Percentiles rank a stretch among this genome's conserved stretches.
phyloP scores from a whole-genome alignment of 1,140 invertebrate genomes.

The Lethrus apterus region DNA sequence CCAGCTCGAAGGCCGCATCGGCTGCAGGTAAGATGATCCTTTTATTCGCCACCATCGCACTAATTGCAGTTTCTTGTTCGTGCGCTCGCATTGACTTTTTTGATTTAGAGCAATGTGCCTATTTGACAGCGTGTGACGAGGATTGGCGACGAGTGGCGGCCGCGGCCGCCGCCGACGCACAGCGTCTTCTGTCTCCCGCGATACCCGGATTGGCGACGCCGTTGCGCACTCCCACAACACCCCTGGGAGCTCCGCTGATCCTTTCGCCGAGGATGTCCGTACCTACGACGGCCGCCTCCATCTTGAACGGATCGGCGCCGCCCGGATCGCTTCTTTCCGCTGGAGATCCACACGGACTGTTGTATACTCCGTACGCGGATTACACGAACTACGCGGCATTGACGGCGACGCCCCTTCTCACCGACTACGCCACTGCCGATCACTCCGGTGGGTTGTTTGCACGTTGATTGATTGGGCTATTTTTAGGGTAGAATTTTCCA shows the following conservation, averaged over 20 bases:
- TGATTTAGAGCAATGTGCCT: too few species aligned
- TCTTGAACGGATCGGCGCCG: constrained; percentile 65
- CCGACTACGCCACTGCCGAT: constrained; percentile 77
- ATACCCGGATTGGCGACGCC: constrained; percentile 54
- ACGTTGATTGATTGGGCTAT: too few species aligned
- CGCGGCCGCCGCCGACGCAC: constrained; percentile 62
- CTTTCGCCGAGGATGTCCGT: constrained; percentile 78
- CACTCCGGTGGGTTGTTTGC: constrained; percentile 94
- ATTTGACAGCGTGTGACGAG: constrained; percentile 57
- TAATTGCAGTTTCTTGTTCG: too few species aligned
- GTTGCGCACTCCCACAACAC: constrained; percentile 59
- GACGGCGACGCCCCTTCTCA: constrained; percentile 69
- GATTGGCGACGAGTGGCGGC: constrained; percentile 70
- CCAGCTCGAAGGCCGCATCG: constrained; percentile 75
- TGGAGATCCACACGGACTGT: constrained; percentile 54
- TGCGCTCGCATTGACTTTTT: too few species aligned
- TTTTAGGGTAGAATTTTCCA: too few species aligned
- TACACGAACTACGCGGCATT: constrained; percentile 84
- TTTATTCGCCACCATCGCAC: background rate
- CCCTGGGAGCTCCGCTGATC: constrained; percentile 77
- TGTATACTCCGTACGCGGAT: constrained; percentile 73
- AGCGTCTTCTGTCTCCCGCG: constrained; percentile 61
- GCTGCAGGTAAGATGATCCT: constrained; percentile 49
- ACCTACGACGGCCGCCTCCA: constrained; percentile 65
- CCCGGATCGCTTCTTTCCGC: constrained; percentile 50